Base-by-base conservation (phyloP, 2,113 vertebrate genomes). In the Limnothrissa miodon region DNA sequence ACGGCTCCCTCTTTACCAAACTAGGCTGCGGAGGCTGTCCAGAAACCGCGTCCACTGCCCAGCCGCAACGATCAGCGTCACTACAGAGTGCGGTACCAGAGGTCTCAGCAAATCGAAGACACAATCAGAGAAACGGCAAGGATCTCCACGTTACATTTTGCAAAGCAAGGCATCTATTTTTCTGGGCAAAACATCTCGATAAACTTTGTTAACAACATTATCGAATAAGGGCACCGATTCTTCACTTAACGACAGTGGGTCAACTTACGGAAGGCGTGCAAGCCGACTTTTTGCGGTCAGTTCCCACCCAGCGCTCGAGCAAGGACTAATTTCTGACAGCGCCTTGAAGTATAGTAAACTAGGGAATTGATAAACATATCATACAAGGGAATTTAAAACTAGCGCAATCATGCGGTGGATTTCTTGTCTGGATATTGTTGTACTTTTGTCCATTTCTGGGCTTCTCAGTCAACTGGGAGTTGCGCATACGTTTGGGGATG, bases 401-500 rank as follows among this genome's bases (percentile, higher is more conserved):
- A 74, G 15, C 66, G 66, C 66, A 74, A 74, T 33, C 19, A 90
- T 89, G 89, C 81, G 78, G 84, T 80, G 87, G 88, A 81, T 81
- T 83, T 79, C 66, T 53, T 45, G 79, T 78, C 83, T 87, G 90
- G 87, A 84, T 86, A 84, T 87, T 86, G 82, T 86, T 33, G 81
- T 91, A 78, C 44, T 91, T 80, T 88, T 93, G 78, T 81, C 90
- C 81, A 70, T 86, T 11, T 62, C 42, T 6, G 9, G 87, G 11
- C 10, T 93, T 78, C 88, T 86, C 85, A 89, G 88, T 78, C 86
- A 87, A 13, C 7, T 91, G 10, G 87, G 62, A 66, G 45, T 74
- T 42, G 93, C 89, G 79, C 81, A 66, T 45, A 93, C 92, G 7
- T 99, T 98, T 90, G 97, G 97, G 10, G 96, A 97, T 79, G 98